phyloP scores from a whole-genome alignment of 2,888 invertebrate species.

The Cetonia aurata region DNA sequence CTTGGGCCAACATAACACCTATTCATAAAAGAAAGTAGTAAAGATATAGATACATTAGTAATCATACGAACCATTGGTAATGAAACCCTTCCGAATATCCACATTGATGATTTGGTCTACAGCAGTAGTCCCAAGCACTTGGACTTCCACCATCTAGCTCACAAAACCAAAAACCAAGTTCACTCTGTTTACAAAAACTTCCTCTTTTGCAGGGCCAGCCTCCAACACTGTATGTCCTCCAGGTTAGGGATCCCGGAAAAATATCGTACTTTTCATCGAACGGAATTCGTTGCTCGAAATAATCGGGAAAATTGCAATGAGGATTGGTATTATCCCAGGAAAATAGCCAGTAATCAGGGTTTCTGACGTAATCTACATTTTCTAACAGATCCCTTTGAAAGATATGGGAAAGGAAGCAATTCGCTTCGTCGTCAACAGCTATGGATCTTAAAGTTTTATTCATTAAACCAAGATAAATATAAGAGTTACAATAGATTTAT shows the following conservation, averaged over 20 bases:
- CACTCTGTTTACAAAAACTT: conserved; percentile 77
- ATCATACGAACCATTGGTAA: conserved; percentile 78
- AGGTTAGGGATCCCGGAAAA: conserved; percentile 60
- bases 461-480: not conserved
- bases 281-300: conserved; percentile 57
- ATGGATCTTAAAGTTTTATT: conserved; percentile 54
- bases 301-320: conserved; percentile 67
- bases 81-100: conserved; percentile 86
- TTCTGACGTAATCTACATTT: conserved; percentile 79
- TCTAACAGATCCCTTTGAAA: conserved; percentile 81
- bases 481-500: not conserved
- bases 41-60: conserved; percentile 53
- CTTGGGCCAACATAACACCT: conserved; percentile 89
- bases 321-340: conserved; percentile 85
- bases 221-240: conserved; percentile 84
- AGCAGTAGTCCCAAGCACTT: conserved; percentile 89
- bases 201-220: conserved; percentile 83
- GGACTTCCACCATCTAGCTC: conserved; percentile 80
- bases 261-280: conserved; percentile 26
- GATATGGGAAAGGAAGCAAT: conserved; percentile 84
- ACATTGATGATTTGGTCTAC: conserved; percentile 84
- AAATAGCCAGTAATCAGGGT: conserved; percentile 79
- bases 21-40: conserved; percentile 45
- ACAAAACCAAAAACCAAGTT: conserved; percentile 88
- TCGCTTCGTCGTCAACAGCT: conserved; percentile 64